Evolutionary conservation across 2,113 vertebrate genomes (phyloP), one percentile per base, ranked within the genome.

Genomic region (Proteles cristata): DNA sequence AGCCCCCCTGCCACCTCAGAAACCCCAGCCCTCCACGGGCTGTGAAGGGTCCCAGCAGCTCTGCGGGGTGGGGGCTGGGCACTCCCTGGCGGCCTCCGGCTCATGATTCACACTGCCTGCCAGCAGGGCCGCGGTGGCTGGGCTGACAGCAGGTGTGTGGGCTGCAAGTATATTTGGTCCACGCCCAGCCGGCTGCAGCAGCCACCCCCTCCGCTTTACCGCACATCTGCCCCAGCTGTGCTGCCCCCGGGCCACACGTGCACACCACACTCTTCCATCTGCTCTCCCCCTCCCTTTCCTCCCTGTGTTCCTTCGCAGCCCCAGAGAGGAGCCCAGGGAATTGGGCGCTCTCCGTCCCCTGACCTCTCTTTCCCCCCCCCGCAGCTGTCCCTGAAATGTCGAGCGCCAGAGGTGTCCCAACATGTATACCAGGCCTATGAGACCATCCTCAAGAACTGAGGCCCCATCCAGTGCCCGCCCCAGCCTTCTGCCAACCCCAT

Each of bases 341-440:
- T 17, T 83, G 68, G 97, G 69, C 5, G 3, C 31, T 55, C 21
- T 90, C 71, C 55, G 16, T 25, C 16, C 73, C 65, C 61, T 17
- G 1, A 6, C 12, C 21, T 53, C 21, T 96, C 14, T 88, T 28
- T 98, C 61, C 93, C 21, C 93, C 93, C 21, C 84, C 94, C 21
- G 1, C 98, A 99, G 99, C 97, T 99, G 39, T 99, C 99, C 68
- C 98, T 99, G 98, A 99, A 99, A 98, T 99, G 99, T 98, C 99
- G 99, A 97, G 99, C 99, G 0, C 99, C 99, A 0, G 99, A 99
- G 97, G 99, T 99, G 73, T 99, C 99, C 93, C 99, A 99, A 98
- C 99, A 99, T 15, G 95, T 99, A 91, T 99, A 98, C 99, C 99
- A 99, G 98, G 99, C 99, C 98, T 99, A 99, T 0, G 99, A 99